These are phyloP conservation scores for Cricetomys ansorgei DNA, from an alignment of 2,113 vertebrate species.

Conservation along the genomic window DNA sequence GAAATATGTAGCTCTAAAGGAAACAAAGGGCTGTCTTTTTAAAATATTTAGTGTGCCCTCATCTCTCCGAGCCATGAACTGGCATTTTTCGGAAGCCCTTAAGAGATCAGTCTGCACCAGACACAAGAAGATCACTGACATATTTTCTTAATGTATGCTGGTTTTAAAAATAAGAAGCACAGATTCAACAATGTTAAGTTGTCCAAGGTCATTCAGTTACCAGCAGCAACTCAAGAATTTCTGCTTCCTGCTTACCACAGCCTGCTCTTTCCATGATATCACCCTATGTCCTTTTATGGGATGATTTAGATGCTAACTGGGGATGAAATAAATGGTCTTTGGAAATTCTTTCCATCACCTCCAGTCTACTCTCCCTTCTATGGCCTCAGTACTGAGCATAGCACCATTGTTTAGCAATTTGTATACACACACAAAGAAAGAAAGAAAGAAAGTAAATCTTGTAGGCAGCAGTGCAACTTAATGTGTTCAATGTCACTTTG, in stretches of 20 bases:
- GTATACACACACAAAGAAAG: background rate
- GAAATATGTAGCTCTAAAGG: background rate
- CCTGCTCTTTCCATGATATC: constrained; percentile 56
- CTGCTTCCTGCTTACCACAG: constrained; percentile 20
- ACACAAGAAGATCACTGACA: background rate
- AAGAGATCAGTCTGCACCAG: background rate
- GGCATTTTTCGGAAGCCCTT: background rate
- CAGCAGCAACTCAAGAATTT: background rate
- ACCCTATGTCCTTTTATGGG: constrained; percentile 49
- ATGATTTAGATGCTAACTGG: constrained; percentile 9
- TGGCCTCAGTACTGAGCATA: background rate
- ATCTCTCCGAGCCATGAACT: background rate
- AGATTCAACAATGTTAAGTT: background rate
- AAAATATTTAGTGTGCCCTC: background rate
- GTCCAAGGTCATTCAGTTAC: background rate
- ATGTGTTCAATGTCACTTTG: background rate
- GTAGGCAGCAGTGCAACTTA: background rate
- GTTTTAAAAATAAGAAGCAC: constrained; percentile 29
- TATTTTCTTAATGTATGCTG: background rate
- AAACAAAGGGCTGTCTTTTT: background rate
- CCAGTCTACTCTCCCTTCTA: constrained; percentile 5
- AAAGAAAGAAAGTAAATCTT: background rate
- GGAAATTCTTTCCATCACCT: constrained; percentile 72
- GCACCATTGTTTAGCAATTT: background rate
- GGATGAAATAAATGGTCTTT: constrained; percentile 66